These are phyloP conservation scores for Callipepla californica DNA, from an alignment of 2,113 vertebrate genomes.

Conservation along the genomic window DNA sequence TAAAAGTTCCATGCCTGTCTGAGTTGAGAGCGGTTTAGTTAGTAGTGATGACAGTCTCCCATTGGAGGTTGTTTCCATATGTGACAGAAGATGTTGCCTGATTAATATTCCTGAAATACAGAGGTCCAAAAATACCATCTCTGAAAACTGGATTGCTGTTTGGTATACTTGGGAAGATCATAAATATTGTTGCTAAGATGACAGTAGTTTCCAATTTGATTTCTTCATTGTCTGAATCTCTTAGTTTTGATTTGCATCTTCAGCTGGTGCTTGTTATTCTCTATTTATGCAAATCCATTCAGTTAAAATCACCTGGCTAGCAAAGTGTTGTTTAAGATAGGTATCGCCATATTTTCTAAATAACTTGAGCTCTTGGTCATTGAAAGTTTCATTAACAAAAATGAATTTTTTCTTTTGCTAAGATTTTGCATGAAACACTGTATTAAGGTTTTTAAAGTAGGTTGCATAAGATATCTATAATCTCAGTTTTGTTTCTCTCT, in stretches of 20 bases:
- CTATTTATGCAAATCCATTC: not conserved
- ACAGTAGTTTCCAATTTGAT: not conserved
- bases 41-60: not conserved
- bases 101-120: not conserved
- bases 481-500: not conserved
- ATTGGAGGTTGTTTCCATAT: not conserved
- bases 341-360: not conserved
- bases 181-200: not conserved
- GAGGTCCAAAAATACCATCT: rapidly evolving
- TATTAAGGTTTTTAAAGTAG: not conserved
- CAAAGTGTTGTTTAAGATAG: not conserved
- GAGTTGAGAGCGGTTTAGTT: not conserved
- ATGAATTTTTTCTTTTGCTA: not conserved
- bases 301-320: not conserved
- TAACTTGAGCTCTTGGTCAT: not conserved
- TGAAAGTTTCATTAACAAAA: not conserved
- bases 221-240: not conserved
- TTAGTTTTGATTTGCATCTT: not conserved
- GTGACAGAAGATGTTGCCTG: not conserved
- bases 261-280: not conserved
- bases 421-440: not conserved
- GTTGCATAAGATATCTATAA: not conserved
- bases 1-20: not conserved
- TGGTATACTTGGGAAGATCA: not conserved
- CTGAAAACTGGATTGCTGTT: not conserved